Conservation (phyloP, 2,113 vertebrate species). For the Pelecanoides urinatrix region DNA sequence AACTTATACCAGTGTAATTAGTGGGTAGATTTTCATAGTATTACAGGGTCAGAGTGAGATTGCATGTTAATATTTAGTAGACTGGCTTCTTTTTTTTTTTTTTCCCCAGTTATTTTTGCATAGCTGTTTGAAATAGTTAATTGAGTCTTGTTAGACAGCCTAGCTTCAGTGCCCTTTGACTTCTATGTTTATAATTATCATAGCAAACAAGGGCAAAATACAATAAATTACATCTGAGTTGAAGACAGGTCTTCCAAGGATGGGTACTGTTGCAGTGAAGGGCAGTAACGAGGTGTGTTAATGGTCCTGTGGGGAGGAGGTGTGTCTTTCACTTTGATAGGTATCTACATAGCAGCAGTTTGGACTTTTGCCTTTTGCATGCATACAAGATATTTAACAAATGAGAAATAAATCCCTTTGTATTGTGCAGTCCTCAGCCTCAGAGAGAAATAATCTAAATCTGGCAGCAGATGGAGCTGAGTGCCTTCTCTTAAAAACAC, state of each 20-base stretch:
- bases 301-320: background rate
- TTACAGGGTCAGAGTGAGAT: background rate
- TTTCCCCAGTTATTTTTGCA: background rate
- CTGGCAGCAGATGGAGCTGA: slow-evolving; percentile 10
- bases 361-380: background rate
- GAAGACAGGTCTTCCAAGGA: background rate
- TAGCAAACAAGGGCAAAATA: background rate
- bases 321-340: background rate
- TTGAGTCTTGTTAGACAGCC: background rate
- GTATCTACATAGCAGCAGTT: background rate
- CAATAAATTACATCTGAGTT: background rate
- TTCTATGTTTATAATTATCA: background rate
- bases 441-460: background rate
- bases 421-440: background rate
- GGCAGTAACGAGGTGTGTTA: background rate
- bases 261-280: background rate
- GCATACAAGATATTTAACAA: background rate
- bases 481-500: background rate
- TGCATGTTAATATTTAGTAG: background rate
- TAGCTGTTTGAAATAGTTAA: background rate
- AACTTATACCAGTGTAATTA: background rate
- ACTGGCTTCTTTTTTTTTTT: background rate
- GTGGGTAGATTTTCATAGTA: background rate
- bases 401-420: background rate
- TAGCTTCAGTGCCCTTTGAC: background rate